A percentile compares a stretch with the other conserved stretches of the same genome.
These are phyloP conservation scores for Arctopsyche grandis DNA, from an alignment of 1,140 invertebrate species.

Conservation along the genomic window DNA sequence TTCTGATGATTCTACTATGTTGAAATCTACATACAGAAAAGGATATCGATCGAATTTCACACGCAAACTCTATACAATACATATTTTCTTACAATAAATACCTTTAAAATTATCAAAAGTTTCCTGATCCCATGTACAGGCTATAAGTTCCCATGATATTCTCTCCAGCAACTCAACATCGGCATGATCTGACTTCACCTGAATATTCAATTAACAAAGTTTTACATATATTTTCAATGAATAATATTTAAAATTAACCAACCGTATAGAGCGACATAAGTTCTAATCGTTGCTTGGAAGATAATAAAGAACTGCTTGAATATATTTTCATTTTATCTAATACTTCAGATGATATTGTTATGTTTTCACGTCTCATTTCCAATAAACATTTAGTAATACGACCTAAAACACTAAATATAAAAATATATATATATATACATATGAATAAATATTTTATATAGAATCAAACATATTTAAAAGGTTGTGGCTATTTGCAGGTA, in stretches of 20 bases:
- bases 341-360: constrained; percentile 38
- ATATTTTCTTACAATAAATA: constrained; percentile 2
- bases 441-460: too few species aligned
- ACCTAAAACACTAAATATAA: constrained; percentile 41
- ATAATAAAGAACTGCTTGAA: constrained; percentile 40
- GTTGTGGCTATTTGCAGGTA: too few species aligned
- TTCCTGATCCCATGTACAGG: constrained; percentile 38
- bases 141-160: constrained; percentile 48
- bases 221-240: constrained; percentile 12
- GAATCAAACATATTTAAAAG: too few species aligned
- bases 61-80: constrained; percentile 24
- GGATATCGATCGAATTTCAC: neutral
- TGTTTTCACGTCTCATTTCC: constrained; percentile 41
- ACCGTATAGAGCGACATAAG: constrained; percentile 52
- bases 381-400: constrained; percentile 41
- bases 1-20: constrained; percentile 7
- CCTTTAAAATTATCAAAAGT: neutral
- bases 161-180: constrained; percentile 44
- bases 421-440: too few species aligned
- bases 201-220: constrained; percentile 13
- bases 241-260: neutral
- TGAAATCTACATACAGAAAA: constrained; percentile 27
- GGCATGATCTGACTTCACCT: constrained; percentile 42
- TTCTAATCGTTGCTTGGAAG: constrained; percentile 49
- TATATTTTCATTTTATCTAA: constrained; percentile 50